Evolutionary conservation across 2,113 vertebrate genomes (phyloP), one percentile per base, ranked within the genome.

Genomic region (Chlamydotis undulata): DNA sequence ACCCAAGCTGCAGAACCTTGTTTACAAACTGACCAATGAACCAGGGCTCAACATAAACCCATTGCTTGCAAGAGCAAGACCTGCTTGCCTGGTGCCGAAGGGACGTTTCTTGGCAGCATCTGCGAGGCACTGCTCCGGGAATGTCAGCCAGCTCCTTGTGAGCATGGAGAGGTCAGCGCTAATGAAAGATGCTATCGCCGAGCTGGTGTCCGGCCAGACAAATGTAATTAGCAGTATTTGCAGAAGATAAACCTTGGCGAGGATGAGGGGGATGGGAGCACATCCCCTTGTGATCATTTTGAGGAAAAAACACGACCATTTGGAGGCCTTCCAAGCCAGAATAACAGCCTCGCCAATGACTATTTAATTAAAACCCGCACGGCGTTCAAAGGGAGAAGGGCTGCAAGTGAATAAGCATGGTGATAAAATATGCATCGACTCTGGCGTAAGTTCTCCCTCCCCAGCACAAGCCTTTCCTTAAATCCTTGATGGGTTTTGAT

Each of bases 101-200:
- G 33, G 74, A 56, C 10, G 0, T 67, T 73, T 77, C 57, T 41
- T 57, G 80, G 84, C 11, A 3, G 23, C 41, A 12, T 43, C 63
- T 25, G 0, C 2, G 7, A 68, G 47, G 52, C 56, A 67, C 21
- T 2, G 0, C 69, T 59, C 43, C 0, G 53, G 64, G 73, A 59
- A 71, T 12, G 0, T 6, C 93, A 47, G 53, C 43, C 73, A 39
- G 87, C 91, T 76, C 88, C 85, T 91, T 65, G 65, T 0, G 4
- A 81, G 80, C 12, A 0, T 1, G 2, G 86, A 14, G 93, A 96
- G 95, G 90, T 94, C 92, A 76, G 81, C 0, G 59, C 73, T 94
- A 95, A 97, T 96, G 94, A 93, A 95, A 95, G 95, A 95, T 93
- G 92, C 31, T 95, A 96, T 95, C 94, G 6, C 74, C 8, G 83